Percentiles rank a stretch among this genome's conserved stretches.
These are phyloP conservation scores for Carcina quercana DNA, from an alignment of 2,888 invertebrate genomes.

Conservation along the genomic window DNA sequence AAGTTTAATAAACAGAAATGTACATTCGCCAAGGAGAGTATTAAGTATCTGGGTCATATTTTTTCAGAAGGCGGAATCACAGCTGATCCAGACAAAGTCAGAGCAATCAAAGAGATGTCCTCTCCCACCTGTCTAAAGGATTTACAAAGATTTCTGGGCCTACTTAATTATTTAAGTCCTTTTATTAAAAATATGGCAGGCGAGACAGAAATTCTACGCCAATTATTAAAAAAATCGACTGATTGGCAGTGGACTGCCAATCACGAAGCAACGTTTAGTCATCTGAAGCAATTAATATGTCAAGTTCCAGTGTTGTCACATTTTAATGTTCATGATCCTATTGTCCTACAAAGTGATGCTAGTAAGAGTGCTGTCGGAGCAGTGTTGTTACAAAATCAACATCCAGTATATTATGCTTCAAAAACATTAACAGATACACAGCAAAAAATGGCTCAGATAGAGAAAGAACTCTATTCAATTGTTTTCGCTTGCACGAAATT, in stretches of 20 bases:
- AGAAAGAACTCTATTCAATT: conserved; percentile 4
- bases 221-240: conserved; percentile 1
- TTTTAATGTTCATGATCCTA: not conserved
- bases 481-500: conserved; percentile 5
- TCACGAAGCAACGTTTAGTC: not conserved
- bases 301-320: not conserved
- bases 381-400: conserved; percentile 1
- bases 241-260: conserved; percentile 1
- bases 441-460: conserved; percentile 2
- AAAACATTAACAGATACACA: conserved; percentile 1
- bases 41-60: conserved; percentile 7
- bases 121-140: not conserved
- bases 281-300: conserved; percentile 1
- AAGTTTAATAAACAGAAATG: conserved; percentile 8
- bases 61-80: not conserved
- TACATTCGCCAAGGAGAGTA: not conserved
- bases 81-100: conserved; percentile 4
- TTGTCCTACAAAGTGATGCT: conserved; percentile 1
- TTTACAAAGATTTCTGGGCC: conserved; percentile 1
- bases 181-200: conserved; percentile 1
- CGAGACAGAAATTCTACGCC: not conserved
- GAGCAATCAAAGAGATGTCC: conserved; percentile 1
- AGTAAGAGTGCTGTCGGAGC: not conserved
- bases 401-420: conserved; percentile 5
- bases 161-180: not conserved